These are phyloP conservation scores for Trididemnum clinides DNA, from an alignment of 23 tunicate genomes.

Conservation along the genomic window DNA sequence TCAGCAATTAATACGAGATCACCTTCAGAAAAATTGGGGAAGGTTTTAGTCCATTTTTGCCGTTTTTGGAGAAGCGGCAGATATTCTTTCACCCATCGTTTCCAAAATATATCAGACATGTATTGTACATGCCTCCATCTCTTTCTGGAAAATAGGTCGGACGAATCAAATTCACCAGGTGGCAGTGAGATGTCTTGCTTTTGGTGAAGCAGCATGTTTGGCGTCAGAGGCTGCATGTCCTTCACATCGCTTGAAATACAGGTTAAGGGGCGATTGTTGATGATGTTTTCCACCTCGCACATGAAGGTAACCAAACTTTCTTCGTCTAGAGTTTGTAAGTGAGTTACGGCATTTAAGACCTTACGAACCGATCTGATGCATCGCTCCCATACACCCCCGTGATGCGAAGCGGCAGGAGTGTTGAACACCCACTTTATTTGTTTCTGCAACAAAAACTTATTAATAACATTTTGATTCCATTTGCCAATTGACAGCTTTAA, in stretches of 20 bases:
- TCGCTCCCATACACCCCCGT: slow-evolving; percentile 35
- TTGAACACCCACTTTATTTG: slow-evolving; percentile 11
- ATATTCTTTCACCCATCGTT: not conserved
- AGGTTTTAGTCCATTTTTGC: not conserved
- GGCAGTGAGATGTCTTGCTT: not conserved
- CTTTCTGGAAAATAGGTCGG: not conserved
- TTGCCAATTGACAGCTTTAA: not conserved
- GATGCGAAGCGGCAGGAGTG: slow-evolving; percentile 18
- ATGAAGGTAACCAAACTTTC: not conserved
- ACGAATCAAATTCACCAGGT: not conserved
- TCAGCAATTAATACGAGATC: not conserved
- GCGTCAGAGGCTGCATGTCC: not conserved
- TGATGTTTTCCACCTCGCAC: slow-evolving; percentile 1
- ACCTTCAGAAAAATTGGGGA: not conserved
- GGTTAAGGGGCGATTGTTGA: not conserved
- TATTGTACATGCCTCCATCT: not conserved
- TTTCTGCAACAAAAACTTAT: slow-evolving; percentile 12
- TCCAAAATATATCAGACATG: not conserved
- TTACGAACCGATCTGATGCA: slow-evolving; percentile 37
- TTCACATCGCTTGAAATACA: not conserved
- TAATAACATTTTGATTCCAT: slow-evolving; percentile 22
- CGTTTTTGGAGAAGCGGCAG: not conserved
- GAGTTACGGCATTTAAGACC: not conserved
- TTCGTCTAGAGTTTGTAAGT: not conserved
- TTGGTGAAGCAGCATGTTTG: not conserved